Evolutionary conservation across 1,140 invertebrate species (phyloP), one percentile per base, ranked within the genome.

Genomic region (Drosophila bifasciata): DNA sequence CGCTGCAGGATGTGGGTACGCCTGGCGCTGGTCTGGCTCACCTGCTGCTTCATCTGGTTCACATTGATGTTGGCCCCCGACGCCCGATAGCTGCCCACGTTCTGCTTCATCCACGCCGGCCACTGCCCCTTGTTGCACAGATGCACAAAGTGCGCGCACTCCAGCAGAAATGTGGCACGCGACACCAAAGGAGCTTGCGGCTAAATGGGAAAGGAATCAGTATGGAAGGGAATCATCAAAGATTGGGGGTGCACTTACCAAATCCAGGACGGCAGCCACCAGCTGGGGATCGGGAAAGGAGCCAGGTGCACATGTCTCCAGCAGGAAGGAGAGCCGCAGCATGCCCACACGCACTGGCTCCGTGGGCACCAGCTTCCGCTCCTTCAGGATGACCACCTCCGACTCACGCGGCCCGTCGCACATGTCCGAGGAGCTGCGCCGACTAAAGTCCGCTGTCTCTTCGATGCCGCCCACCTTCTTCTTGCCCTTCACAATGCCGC

Each of bases 111-210:
- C 97, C 98, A 99, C 3, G 94, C 93, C 11, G 99, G 98, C 98
- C 99, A 99, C 71, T 98, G 97, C 1, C 98, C 98, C 92, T 97
- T 97, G 90, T 99, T 99, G 91, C 99, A 99, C 58, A 96, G 95
- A 91, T 99, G 98, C 0, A 99, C 98, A 85, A 99, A 97, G 92
- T 99, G 96, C 4, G 97, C 96, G 92, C 98, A 99, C 92, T 99
- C 99, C 36, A 99, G 92, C 25, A 99, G 91, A 36, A 99, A 94
- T 1, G 96, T 95, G 13, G 99, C 98, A 88, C 98, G 92, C 0
- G 97, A 94, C 0, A 99, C 95, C 1, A 99, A 95, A 3, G 98
- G 97, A 19, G 98, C 97, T 92, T 98, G 94, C 1, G 96, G 98
- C 97, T 99, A 17, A 43, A 11, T 9, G 9, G 28, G 28, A 25